phyloP scores from a whole-genome alignment of 1,140 invertebrate genomes.

The Scylla paramamosain region DNA sequence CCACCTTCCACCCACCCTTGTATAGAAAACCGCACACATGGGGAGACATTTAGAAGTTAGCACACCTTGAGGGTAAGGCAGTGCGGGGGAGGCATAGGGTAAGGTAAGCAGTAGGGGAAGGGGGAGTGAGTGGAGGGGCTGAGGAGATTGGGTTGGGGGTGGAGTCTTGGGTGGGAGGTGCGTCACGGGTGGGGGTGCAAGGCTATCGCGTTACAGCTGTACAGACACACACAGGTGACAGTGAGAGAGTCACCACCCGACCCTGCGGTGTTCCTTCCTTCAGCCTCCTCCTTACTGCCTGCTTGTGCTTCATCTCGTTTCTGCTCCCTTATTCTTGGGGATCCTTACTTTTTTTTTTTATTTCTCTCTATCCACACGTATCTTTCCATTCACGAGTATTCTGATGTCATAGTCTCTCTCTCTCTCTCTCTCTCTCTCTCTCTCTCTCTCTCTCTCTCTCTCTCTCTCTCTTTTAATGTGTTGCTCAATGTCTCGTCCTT shows the following conservation, averaged over 20 bases:
- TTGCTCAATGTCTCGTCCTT: background rate
- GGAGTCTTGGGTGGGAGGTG: background rate
- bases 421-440: background rate
- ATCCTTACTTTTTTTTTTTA: background rate
- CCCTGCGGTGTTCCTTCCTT: background rate
- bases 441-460: background rate
- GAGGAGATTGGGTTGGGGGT: background rate
- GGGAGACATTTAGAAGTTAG: background rate
- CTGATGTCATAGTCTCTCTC: background rate
- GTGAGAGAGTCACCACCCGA: background rate
- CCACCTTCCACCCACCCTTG: too few species aligned
- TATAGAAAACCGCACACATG: background rate
- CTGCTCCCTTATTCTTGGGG: background rate
- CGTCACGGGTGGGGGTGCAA: background rate
- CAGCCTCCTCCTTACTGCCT: background rate
- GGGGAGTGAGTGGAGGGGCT: background rate
- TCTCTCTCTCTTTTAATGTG: background rate
- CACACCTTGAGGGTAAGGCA: background rate
- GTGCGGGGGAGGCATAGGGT: background rate
- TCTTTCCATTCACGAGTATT: background rate
- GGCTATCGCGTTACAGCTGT: slow-evolving; percentile 39
- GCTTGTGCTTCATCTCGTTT: background rate
- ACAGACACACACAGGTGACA: slow-evolving; percentile 47
- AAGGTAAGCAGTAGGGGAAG: background rate
- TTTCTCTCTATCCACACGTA: background rate